A percentile compares a stretch with the other conserved stretches of the same genome.
Evolutionary conservation across 1,140 invertebrate genomes (phyloP).

Genomic region (Brachionus rotundiformis): DNA sequence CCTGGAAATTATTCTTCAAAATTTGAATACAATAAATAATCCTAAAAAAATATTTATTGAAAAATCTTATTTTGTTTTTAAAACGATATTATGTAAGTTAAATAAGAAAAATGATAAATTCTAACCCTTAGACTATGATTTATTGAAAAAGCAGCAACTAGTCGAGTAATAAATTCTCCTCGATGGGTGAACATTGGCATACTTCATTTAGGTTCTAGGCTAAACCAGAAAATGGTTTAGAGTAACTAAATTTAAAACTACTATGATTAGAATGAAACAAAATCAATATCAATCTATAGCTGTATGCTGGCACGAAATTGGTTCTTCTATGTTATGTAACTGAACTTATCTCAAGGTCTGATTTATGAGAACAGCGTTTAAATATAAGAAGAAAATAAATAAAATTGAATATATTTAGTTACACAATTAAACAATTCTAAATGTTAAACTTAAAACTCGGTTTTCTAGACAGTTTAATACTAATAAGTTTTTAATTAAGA

Average conservation of each 20-base stretch:
- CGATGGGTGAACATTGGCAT: background rate
- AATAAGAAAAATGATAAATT: slow-evolving; percentile 3
- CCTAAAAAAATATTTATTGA: background rate
- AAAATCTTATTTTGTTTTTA: background rate
- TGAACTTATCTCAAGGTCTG: background rate
- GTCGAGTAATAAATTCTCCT: slow-evolving; percentile 1
- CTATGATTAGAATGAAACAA: slow-evolving; percentile 9
- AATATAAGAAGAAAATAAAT: background rate
- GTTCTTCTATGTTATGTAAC: background rate
- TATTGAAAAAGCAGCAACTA: background rate
- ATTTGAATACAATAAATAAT: background rate
- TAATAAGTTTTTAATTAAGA: slow-evolving; percentile 22
- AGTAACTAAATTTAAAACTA: background rate
- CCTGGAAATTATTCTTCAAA: background rate
- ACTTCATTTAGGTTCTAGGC: background rate
- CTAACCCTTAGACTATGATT: background rate
- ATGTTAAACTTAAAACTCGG: background rate
- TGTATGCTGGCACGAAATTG: slow-evolving; percentile 11
- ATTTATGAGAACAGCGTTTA: slow-evolving; percentile 5
- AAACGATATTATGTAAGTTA: background rate
- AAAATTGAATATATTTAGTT: slow-evolving; percentile 5
- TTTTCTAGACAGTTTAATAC: background rate
- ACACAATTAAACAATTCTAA: slow-evolving; percentile 10
- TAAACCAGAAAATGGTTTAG: background rate
- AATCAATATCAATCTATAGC: slow-evolving; percentile 12